phyloP scores from a whole-genome alignment of 2,888 invertebrate species.

The Serripes groenlandicus region DNA sequence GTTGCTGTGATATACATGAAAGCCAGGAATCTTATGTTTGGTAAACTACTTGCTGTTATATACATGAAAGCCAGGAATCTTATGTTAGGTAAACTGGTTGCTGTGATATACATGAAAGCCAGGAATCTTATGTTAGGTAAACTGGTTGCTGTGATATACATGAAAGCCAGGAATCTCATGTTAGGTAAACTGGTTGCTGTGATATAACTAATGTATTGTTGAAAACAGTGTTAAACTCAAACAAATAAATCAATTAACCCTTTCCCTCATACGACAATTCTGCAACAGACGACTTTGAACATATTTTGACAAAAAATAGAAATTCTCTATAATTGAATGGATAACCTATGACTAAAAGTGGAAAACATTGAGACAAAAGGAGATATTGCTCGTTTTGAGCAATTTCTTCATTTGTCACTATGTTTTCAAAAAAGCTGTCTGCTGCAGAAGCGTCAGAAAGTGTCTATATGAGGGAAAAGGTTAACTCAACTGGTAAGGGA shows the following conservation, averaged over 20 bases:
- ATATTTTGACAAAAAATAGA: too few species aligned
- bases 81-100: neutral
- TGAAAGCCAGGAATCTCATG: neutral
- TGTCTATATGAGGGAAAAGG: too few species aligned
- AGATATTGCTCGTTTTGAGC: neutral
- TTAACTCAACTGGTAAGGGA: too few species aligned
- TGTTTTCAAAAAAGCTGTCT: too few species aligned
- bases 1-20: neutral
- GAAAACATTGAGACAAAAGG: neutral
- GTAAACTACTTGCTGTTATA: neutral
- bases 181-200: neutral
- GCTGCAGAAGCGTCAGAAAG: too few species aligned
- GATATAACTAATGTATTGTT: neutral
- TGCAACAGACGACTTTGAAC: too few species aligned
- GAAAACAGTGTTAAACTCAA: neutral
- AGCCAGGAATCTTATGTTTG: neutral
- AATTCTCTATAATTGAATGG: neutral
- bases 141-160: neutral
- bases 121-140: neutral
- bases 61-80: neutral
- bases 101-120: neutral
- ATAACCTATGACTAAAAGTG: too few species aligned
- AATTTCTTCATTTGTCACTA: too few species aligned
- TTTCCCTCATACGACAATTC: neutral
- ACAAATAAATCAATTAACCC: neutral